Conservation (phyloP, 2,888 invertebrate genomes). For the Melinopterus prodromus region DNA sequence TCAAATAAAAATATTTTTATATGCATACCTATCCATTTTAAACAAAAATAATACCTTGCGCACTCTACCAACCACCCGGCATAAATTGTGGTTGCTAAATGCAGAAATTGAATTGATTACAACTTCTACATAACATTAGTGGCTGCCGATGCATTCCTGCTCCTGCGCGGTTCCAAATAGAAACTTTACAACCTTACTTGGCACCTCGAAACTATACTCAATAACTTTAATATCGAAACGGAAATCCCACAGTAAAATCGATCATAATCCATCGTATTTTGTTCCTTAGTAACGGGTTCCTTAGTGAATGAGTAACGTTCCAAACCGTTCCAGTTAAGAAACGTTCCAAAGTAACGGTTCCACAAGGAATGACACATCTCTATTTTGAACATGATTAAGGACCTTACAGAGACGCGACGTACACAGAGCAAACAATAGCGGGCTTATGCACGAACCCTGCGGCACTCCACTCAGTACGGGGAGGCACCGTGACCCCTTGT, state of each 20-base stretch:
- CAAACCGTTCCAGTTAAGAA: neutral
- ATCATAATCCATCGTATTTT: neutral
- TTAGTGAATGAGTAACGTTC: slow-evolving; percentile 4
- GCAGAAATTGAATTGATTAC: neutral
- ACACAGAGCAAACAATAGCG: too few species aligned
- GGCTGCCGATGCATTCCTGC: neutral
- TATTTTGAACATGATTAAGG: too few species aligned
- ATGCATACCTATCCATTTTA: neutral
- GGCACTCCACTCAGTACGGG: neutral
- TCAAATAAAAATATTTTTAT: too few species aligned
- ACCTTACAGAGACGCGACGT: neutral
- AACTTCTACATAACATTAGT: neutral
- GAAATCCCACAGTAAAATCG: neutral
- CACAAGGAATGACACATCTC: slow-evolving; percentile 6
- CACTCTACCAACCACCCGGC: neutral
- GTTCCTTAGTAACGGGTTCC: neutral
- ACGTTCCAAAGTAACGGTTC: slow-evolving; percentile 4
- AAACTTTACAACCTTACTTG: neutral
- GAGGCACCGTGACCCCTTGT: neutral
- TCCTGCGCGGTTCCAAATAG: neutral
- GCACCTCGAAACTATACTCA: neutral
- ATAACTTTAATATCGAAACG: neutral
- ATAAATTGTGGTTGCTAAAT: neutral
- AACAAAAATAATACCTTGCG: neutral
- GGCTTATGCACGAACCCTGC: neutral